Evolutionary conservation across 2,888 invertebrate species (phyloP), one percentile per base, ranked within the genome.

Genomic region (Athalia cordata): DNA sequence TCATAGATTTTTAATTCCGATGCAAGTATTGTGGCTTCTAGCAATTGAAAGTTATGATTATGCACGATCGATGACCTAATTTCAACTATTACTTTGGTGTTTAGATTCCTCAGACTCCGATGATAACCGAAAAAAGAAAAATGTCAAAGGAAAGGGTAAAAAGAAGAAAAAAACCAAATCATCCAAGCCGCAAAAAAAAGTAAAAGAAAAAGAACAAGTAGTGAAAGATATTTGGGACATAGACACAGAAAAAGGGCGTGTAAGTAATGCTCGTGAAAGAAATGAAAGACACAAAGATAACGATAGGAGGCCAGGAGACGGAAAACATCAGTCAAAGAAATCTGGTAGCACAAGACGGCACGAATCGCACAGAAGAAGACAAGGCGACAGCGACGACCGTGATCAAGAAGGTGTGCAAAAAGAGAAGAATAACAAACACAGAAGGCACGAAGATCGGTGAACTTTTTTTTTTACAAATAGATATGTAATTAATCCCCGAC

Each of bases 91-190:
- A 6, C 81, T 81, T 3, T 76, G 72, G 3, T 81, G 81, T 0
- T 83, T 84, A 0, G 81, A 78, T 66, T 82, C 81, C 29, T 83
- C 83, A 5, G 80, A 77, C 7, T 83, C 81, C 4, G 82, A 81
- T 5, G 80, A 80, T 55, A 67, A 77, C 47, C 57, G 75, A 78
- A 65, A 78, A 52, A 61, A 64, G 65, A 59, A 62, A 11, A 83
- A 84, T 8, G 82, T 80, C 3, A 85, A 82, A 9, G 82, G 83
- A 67, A 80, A 82, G 62, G 78, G 78, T 61, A 59, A 70, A n/a
- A 81, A 77, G 43, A 85, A 83, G 74, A 83, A 82, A 59, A 83
- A 84, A 70, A 79, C 74, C 57, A 79, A 80, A 62, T 67, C 49
- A 75, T 76, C 66, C 52, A 84, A 82, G 68, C 81, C 64, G 66